Evolutionary conservation across 2,113 vertebrate species (phyloP), one percentile per base, ranked within the genome.

Genomic region (Thalassarche chlororhynchos): DNA sequence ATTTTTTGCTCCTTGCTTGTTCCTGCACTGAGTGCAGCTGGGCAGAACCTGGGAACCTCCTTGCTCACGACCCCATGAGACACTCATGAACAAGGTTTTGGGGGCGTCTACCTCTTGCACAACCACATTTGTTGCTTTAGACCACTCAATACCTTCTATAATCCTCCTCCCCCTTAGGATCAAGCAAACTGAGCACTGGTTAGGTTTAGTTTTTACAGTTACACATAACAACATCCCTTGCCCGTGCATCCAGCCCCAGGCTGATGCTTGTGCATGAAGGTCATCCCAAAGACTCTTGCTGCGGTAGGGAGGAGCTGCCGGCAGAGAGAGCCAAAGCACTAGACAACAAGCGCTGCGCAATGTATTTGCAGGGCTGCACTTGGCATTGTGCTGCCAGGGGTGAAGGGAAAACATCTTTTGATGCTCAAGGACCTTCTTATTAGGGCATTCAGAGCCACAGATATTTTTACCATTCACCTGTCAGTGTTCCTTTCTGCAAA

Each of bases 301-400:
- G 93, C 64, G 38, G 31, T 19, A 6, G 89, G 84, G 82, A 69
- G 5, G 4, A 64, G 71, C 92, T 75, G 94, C 89, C 96, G 76
- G 94, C 77, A 97, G 96, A 92, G 95, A 87, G 96, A 93, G 96
- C 74, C 75, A 57, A 36, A 94, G 93, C 87, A 6, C 66, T 1
- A 76, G 76, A 29, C 57, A 89, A 25, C 38, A 17, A 38, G 38
- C 2, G 0, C 62, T 8, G 34, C 2, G 0, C 17, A 6, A 2
- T 0, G 21, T 29, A 0, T 16, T 28, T 6, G 55, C 74, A 4
- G 70, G 57, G 38, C 44, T 47, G 40, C 51, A 0, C 18, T 29
- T 10, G 1, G 62, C 31, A 0, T 1, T 9, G 25, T 4, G 57
- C 61, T 40, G 54, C 77, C 62, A 5, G 21, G 9, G 14, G 3